Evolutionary conservation across 2,113 vertebrate species (phyloP), one percentile per base, ranked within the genome.

Genomic region (Rhabdomys dilectus): DNA sequence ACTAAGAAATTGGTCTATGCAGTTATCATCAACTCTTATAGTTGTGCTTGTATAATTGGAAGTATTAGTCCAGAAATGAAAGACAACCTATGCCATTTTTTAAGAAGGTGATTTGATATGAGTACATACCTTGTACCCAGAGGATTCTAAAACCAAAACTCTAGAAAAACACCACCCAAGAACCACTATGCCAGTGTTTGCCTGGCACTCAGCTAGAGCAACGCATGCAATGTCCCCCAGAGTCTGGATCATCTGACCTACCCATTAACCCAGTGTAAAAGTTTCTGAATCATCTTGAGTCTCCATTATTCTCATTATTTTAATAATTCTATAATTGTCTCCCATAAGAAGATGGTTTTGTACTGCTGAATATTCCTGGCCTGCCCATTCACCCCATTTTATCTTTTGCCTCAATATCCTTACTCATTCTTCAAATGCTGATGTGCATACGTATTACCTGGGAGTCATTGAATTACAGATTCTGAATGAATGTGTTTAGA

Each of bases 1-100:
- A 91, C 24, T 94, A 93, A 97, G 76, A 78, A 96, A 89, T 95
- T 80, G 88, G 91, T 96, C 68, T 78, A 64, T 89, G 58, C 31
- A 56, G 70, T 66, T 19, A 91, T 78, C 13, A 72, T 86, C 58
- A 95, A 86, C 45, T 36, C 53, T 58, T 15, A 31, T 86, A 42
- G 19, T 26, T 93, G 16, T 92, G 48, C 66, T 95, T 95, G 76
- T 48, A 15, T 96, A 96, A 97, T 80, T 95, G 88, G 76, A 75
- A 96, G 15, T 11, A 88, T 45, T 76, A 87, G 31, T 16, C 7
- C 48, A 91, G 48, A 88, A 97, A 66, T 94, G 15, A n/a, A 91
- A 96, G 56, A 64, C 8, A 94, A 48, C 16, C 5, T 29, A 4
- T 58, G 34, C 70, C 91, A 86, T 53, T 96, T 42, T 88, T 75